A percentile compares a stretch with the other conserved stretches of the same genome.
These are phyloP conservation scores for Cephus rjabovi DNA, from an alignment of 2,888 invertebrate genomes.

Conservation along the genomic window DNA sequence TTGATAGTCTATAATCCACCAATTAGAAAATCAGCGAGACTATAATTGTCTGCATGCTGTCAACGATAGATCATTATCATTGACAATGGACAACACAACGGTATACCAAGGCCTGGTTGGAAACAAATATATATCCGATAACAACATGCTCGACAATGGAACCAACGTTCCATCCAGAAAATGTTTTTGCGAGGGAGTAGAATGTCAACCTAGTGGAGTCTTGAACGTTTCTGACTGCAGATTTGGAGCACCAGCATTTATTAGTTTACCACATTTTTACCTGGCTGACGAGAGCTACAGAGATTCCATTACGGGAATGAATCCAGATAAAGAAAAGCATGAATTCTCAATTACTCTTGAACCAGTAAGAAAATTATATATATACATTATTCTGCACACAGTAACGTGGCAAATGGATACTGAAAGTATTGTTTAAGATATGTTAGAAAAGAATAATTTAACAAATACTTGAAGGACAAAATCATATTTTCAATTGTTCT, in stretches of 20 bases:
- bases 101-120: constrained; percentile 69
- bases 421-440: background rate
- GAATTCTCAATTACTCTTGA: constrained; percentile 78
- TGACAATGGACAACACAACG: constrained; percentile 41
- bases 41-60: too few species aligned
- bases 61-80: too few species aligned
- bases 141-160: constrained; percentile 80
- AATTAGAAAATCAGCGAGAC: too few species aligned
- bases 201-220: constrained; percentile 71
- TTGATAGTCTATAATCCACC: too few species aligned
- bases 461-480: constrained; percentile 9
- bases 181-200: constrained; percentile 75
- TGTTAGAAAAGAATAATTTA: constrained; percentile 2
- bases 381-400: background rate
- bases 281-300: constrained; percentile 77
- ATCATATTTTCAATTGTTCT: constrained; percentile 22
- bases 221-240: constrained; percentile 81
- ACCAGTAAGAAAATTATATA: constrained; percentile 67
- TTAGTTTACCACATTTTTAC: constrained; percentile 86
- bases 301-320: constrained; percentile 74
- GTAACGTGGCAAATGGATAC: background rate
- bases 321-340: constrained; percentile 74
- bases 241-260: constrained; percentile 84
- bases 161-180: constrained; percentile 70
- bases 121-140: constrained; percentile 70